Conservation (phyloP, 2,113 vertebrate species). For the Suncus etruscus region DNA sequence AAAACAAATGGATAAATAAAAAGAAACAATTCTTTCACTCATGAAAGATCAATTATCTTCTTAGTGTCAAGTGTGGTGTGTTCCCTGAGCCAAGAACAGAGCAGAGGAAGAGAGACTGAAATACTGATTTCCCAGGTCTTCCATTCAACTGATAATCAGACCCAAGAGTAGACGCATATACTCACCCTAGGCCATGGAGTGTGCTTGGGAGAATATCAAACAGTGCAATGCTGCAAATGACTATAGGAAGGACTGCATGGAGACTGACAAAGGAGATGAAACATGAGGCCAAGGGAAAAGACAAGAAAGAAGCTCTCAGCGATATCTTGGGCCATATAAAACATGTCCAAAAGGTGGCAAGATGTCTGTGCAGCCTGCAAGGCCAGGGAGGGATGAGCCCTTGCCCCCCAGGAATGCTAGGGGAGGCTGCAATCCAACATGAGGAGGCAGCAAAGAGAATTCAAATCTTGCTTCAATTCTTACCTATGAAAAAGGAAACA, state of each 20-base stretch:
- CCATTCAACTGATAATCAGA: neutral
- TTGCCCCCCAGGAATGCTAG: too few relatives aligned
- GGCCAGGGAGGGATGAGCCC: too few relatives aligned
- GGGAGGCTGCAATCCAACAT: too few relatives aligned
- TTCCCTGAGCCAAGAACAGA: neutral
- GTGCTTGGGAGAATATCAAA: constrained; percentile 2
- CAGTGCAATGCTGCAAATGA: neutral
- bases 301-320: neutral
- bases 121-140: neutral
- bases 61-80: fast-evolving
- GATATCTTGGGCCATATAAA: neutral
- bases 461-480: constrained; percentile 9
- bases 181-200: neutral
- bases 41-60: neutral
- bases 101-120: neutral
- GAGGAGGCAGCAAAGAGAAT: neutral
- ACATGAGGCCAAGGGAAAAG: neutral
- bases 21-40: too few relatives aligned
- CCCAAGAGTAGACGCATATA: neutral
- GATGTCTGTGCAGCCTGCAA: too few relatives aligned
- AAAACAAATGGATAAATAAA: too few relatives aligned
- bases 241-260: neutral
- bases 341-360: neutral
- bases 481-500: neutral
- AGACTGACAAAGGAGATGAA: neutral